phyloP scores from a whole-genome alignment of 1,140 invertebrate species.

The Lordiphosa stackelbergi region DNA sequence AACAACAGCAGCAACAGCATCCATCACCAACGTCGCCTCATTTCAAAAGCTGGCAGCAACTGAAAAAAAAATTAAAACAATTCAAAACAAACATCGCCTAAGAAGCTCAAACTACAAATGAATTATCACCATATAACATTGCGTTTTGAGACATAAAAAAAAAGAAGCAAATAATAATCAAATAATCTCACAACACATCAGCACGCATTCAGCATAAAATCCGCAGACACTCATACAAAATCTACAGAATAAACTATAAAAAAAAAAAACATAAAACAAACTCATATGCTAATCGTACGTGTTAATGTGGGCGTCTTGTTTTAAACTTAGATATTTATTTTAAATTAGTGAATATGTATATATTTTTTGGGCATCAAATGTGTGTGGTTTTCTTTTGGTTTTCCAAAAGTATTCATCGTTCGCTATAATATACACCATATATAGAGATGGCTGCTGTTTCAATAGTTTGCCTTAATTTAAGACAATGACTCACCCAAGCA shows the following conservation, averaged over 20 bases:
- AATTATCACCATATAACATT: slow-evolving; percentile 45
- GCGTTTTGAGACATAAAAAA: slow-evolving; percentile 37
- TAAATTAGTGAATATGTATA: slow-evolving; percentile 8
- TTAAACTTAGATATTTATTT: slow-evolving; percentile 13
- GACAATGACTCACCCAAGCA: too few species aligned
- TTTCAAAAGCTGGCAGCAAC: slow-evolving; percentile 41
- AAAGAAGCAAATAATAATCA: slow-evolving; percentile 23
- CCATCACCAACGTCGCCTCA: slow-evolving; percentile 63
- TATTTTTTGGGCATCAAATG: not conserved
- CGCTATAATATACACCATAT: too few species aligned
- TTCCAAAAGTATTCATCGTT: not conserved
- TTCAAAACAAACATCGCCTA: slow-evolving; percentile 22
- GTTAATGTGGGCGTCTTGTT: slow-evolving; percentile 42
- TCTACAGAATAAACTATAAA: slow-evolving; percentile 12
- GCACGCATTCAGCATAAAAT: slow-evolving; percentile 8
- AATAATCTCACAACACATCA: slow-evolving; percentile 42
- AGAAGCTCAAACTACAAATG: slow-evolving; percentile 46
- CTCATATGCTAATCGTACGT: slow-evolving; percentile 48
- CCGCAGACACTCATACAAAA: slow-evolving; percentile 7
- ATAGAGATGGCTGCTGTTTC: too few species aligned
- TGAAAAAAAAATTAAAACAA: slow-evolving; percentile 17
- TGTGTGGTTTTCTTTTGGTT: too few species aligned
- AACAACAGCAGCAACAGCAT: slow-evolving; percentile 50
- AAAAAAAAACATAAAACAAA: slow-evolving; percentile 15
- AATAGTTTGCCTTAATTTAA: too few species aligned